Evolutionary conservation across 1,140 invertebrate species (phyloP).

Genomic region (Dolichoris vasculosae): DNA sequence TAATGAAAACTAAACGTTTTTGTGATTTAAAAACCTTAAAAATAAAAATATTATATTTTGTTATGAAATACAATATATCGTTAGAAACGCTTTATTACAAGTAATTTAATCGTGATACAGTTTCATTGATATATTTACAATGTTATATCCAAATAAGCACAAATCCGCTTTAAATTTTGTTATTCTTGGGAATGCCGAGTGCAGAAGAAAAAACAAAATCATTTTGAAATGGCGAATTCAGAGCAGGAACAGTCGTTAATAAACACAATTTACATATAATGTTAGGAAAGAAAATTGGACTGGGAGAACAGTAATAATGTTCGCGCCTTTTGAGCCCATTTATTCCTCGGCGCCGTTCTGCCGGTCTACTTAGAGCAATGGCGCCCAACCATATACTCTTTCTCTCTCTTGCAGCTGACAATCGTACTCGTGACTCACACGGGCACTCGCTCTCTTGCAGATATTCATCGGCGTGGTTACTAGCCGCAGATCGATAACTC

Average conservation of each 20-base stretch:
- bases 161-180: background rate
- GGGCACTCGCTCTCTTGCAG: constrained; percentile 47
- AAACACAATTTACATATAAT: background rate
- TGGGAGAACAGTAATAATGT: background rate
- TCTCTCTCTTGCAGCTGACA: constrained; percentile 41
- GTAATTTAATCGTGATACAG: background rate
- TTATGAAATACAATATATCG: too few species aligned
- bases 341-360: constrained; percentile 49
- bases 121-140: background rate
- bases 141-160: background rate
- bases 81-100: background rate
- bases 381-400: constrained; percentile 32
- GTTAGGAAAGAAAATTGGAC: constrained; percentile 13
- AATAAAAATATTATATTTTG: too few species aligned
- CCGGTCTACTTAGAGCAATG: constrained; percentile 50
- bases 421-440: constrained; percentile 60
- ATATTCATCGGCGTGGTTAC: constrained; percentile 58
- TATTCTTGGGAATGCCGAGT: background rate
- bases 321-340: constrained; percentile 29
- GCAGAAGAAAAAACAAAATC: background rate
- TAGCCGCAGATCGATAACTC: constrained; percentile 59
- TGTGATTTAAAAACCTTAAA: too few species aligned
- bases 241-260: background rate
- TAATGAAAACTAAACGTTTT: too few species aligned
- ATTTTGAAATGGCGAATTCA: background rate